Evolutionary conservation across 2,113 vertebrate species (phyloP), one percentile per base, ranked within the genome.

Genomic region (Galemys pyrenaicus): DNA sequence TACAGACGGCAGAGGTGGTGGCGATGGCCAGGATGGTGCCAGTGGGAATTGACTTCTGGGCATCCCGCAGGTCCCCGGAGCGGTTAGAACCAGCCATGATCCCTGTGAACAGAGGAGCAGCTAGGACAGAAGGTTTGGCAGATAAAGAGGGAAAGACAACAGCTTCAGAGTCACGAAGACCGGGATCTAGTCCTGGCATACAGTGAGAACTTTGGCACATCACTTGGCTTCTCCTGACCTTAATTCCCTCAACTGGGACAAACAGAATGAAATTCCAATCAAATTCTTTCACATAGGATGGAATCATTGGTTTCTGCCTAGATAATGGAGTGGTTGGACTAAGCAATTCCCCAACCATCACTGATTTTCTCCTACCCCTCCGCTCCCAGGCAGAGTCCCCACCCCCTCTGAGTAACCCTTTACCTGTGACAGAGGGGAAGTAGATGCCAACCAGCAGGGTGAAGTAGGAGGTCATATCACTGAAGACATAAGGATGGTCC

Each of bases 61-160:
- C 99, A 19, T 99, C 99, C n/a, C 99, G 98, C 92, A 99, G 98
- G 95, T 99, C 99, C 94, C 99, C 99, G 0, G 99, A 99, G 89
- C 99, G 99, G 97, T 99, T 99, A 49, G 99, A 99, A 58, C 99
- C 99, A 20, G 99, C 99, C 99, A 99, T 99, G 98, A 99, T 99
- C 41, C 99, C 99, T 99, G 97, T 54, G 96, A 87, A 91, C 15
- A 89, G 92, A 93, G 56, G 35, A 67, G 16, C 39, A 91, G 60
- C 80, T 94, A 54, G 87, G 44, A 82, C n/a, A 79, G 65, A 71
- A 41, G 37, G n/a, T 58, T 65, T 87, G 64, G n/a, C 32, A 19
- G 64, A 65, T 39, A 3, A 24, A 41, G 84, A 32, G 73, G 30
- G 37, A 15, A 46, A 1, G 41, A 81, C 68, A 26, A 44, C 54